Evolutionary conservation across 2,888 invertebrate species (phyloP).

Genomic region (Nematopogon swammerdamellus): DNA sequence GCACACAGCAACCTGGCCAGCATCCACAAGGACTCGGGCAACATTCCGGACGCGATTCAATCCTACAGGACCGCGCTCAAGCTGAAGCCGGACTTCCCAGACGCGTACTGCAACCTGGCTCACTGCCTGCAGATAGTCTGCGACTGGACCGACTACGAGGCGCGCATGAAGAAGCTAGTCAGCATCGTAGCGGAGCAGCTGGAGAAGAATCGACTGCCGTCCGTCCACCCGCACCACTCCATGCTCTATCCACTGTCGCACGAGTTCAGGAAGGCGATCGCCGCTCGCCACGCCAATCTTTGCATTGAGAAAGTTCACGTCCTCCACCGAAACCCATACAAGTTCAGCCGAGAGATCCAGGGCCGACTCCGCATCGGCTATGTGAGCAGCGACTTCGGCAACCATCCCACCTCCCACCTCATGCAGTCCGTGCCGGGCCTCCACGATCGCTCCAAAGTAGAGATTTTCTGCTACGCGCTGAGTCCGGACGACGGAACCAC

Average conservation of each 20-base stretch:
- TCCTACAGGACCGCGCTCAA: slow-evolving; percentile 97
- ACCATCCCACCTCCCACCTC: slow-evolving; percentile 98
- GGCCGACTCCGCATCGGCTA: slow-evolving; percentile 89
- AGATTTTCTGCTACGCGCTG: slow-evolving; percentile 91
- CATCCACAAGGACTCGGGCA: slow-evolving; percentile 98
- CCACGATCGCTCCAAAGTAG: slow-evolving; percentile 81
- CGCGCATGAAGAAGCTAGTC: slow-evolving; percentile 94
- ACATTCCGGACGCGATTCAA: slow-evolving; percentile 98
- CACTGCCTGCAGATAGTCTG: slow-evolving; percentile 99
- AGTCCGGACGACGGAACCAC: slow-evolving; percentile 97
- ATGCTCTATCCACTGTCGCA: slow-evolving; percentile 98
- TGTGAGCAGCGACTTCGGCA: slow-evolving; percentile 98
- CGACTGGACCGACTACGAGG: slow-evolving; percentile 98
- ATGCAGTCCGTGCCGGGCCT: slow-evolving; percentile 99
- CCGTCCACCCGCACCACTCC: slow-evolving; percentile 99
- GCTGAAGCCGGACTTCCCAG: slow-evolving; percentile 97
- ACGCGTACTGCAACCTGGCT: slow-evolving; percentile 98
- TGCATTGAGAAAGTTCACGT: slow-evolving; percentile 98
- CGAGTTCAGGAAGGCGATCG: slow-evolving; percentile 93
- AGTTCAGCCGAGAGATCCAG: slow-evolving; percentile 68
- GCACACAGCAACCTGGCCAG: slow-evolving; percentile 99
- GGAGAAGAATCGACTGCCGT: slow-evolving; percentile 94
- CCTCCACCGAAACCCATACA: slow-evolving; percentile 86
- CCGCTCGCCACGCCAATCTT: slow-evolving; percentile 93
- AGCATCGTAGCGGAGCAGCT: slow-evolving; percentile 97